A percentile compares a stretch with the other conserved stretches of the same genome.
Evolutionary conservation across 2,797 vertebrate genomes (phyloP).

Genomic region (Chelmon rostratus): DNA sequence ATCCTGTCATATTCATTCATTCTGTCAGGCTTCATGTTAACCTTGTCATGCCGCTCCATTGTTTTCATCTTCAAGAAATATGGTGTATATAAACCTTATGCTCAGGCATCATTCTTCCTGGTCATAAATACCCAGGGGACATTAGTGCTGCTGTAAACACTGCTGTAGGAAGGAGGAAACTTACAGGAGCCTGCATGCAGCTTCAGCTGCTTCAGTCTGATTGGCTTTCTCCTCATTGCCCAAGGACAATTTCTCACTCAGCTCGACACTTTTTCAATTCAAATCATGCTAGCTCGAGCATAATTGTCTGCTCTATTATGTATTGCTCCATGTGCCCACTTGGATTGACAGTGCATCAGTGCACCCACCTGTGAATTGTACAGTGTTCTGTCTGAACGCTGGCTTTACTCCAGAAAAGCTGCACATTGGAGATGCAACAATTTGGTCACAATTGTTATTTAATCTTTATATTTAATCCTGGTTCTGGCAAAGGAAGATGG

Average conservation of each 20-base stretch:
- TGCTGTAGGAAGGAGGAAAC: constrained; percentile 11
- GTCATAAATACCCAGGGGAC: constrained; percentile 17
- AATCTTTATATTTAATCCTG: too few species aligned
- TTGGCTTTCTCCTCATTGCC: constrained; percentile 16
- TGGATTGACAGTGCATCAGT: background rate
- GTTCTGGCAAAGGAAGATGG: background rate
- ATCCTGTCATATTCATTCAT: constrained; percentile 4
- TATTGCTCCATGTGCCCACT: background rate
- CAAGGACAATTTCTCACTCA: constrained; percentile 25
- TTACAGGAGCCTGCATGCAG: constrained; percentile 1
- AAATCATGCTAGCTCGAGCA: constrained; percentile 12
- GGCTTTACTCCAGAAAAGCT: constrained; percentile 5
- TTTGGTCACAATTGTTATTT: constrained; percentile 1
- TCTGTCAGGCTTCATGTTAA: constrained; percentile 9
- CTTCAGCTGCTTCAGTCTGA: background rate
- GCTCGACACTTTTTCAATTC: constrained; percentile 30
- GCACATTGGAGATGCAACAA: background rate
- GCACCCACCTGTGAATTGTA: background rate
- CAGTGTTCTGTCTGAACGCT: background rate
- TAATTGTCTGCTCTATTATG: constrained; percentile 18
- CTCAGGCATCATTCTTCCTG: background rate
- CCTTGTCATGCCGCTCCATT: background rate
- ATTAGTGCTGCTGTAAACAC: constrained; percentile 25
- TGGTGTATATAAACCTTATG: constrained; percentile 5
- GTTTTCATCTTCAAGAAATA: constrained; percentile 8